A percentile compares a stretch with the other conserved stretches of the same genome.
Evolutionary conservation across 2,797 vertebrate species (phyloP).

Genomic region (Malurus leucopterus): DNA sequence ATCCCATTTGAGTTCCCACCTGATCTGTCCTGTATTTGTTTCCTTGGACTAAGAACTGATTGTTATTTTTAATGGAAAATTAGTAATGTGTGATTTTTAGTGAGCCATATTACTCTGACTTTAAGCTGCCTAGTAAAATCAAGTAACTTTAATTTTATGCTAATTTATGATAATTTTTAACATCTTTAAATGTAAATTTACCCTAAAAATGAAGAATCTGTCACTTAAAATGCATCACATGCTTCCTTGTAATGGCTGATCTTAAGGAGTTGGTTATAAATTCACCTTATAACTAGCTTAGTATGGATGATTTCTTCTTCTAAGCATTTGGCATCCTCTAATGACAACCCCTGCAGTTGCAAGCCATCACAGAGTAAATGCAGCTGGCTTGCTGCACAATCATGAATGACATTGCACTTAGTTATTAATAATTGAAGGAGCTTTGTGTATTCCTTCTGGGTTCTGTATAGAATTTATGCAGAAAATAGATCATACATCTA

Average conservation of each 20-base stretch:
- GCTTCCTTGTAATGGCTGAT: conserved; percentile 45
- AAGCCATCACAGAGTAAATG: conserved; percentile 42
- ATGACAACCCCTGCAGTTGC: conserved; percentile 51
- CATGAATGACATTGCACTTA: conserved; percentile 63
- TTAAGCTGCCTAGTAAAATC: conserved; percentile 33
- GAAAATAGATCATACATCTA: conserved; percentile 48
- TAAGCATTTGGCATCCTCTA: conserved; percentile 48
- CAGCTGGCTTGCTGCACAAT: conserved; percentile 38
- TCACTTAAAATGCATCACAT: conserved; percentile 35
- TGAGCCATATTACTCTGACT: conserved; percentile 25
- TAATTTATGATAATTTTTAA: conserved; percentile 44
- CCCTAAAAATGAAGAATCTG: conserved; percentile 36
- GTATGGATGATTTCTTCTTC: conserved; percentile 58
- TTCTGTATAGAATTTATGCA: conserved; percentile 66
- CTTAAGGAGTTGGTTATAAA: conserved; percentile 59
- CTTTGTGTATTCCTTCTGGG: conserved; percentile 65
- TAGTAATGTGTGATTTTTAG: background rate
- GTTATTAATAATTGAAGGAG: conserved; percentile 72
- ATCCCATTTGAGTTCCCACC: background rate
- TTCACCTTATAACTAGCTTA: conserved; percentile 49
- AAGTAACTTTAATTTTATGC: conserved; percentile 47
- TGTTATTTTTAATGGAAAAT: conserved; percentile 9
- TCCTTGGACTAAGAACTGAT: background rate
- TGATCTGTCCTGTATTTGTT: background rate
- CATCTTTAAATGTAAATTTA: conserved; percentile 42